Conservation (phyloP, 2,888 invertebrate genomes). For the Timema cristinae region DNA sequence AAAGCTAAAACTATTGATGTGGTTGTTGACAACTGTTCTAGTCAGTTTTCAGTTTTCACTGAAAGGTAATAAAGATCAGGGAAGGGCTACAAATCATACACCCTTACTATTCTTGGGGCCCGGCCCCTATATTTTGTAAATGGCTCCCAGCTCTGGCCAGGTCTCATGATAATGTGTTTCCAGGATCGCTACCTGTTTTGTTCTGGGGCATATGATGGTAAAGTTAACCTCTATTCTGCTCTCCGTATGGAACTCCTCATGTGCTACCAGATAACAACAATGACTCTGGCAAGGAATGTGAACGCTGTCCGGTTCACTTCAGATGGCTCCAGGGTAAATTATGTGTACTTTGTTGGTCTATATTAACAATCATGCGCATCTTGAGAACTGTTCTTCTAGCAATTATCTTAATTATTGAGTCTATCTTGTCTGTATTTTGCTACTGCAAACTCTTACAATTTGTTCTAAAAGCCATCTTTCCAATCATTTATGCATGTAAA, state of each 20-base stretch:
- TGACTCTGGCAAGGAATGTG: conserved; percentile 45
- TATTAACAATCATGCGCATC: not conserved
- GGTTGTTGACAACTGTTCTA: too few relatives aligned
- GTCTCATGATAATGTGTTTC: conserved; percentile 12
- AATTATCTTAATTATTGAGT: not conserved
- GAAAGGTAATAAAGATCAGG: too few relatives aligned
- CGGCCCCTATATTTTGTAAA: too few relatives aligned
- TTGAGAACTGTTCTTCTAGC: not conserved
- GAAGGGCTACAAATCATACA: too few relatives aligned
- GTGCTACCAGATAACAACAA: conserved; percentile 46
- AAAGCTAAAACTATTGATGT: too few relatives aligned
- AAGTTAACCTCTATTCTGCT: conserved; percentile 48
- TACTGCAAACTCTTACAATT: not conserved
- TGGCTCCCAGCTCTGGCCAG: too few relatives aligned
- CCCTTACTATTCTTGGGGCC: too few relatives aligned
- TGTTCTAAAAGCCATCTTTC: too few relatives aligned
- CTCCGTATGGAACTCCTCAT: conserved; percentile 45
- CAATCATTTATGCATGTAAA: too few relatives aligned
- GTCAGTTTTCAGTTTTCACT: too few relatives aligned
- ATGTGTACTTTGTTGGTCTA: too few relatives aligned
- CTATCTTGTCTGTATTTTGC: not conserved
- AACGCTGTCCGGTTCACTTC: conserved; percentile 48
- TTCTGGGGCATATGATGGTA: conserved; percentile 49
- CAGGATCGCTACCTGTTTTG: conserved; percentile 49
- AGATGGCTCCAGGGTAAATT: conserved; percentile 44